A percentile compares a stretch with the other conserved stretches of the same genome.
Evolutionary conservation across 2,888 invertebrate genomes (phyloP).

Genomic region (Lasius fuliginosus): DNA sequence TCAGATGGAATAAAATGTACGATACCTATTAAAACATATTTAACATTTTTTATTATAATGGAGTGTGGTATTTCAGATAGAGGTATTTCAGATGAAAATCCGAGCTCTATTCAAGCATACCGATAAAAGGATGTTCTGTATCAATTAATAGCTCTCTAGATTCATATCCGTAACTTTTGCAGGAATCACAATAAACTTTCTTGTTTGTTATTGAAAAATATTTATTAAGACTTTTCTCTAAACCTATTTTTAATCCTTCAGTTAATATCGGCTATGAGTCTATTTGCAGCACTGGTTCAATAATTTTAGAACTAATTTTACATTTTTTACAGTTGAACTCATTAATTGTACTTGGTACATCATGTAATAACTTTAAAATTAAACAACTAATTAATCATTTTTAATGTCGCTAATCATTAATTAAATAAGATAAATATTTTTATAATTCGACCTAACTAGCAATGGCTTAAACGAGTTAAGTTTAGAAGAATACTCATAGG

Average conservation of each 20-base stretch:
- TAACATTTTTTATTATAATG: neutral
- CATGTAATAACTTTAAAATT: slow-evolving; percentile 12
- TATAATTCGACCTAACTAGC: too few relatives aligned
- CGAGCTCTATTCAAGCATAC: neutral
- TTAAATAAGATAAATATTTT: too few relatives aligned
- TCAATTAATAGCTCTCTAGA: slow-evolving; percentile 10
- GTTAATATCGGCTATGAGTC: neutral
- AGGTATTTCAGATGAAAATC: neutral
- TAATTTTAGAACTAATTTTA: neutral
- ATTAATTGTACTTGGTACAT: slow-evolving; percentile 8
- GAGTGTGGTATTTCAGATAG: slow-evolving; percentile 12
- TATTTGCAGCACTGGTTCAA: slow-evolving; percentile 1
- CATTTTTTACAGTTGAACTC: neutral
- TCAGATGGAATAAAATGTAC: neutral
- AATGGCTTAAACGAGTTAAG: too few relatives aligned
- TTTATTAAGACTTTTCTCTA: neutral
- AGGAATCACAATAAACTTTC: neutral
- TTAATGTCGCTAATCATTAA: too few relatives aligned
- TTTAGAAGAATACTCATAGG: too few relatives aligned
- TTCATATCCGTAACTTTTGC: neutral
- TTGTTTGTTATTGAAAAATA: slow-evolving; percentile 2
- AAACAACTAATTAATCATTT: too few relatives aligned
- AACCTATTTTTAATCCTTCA: neutral
- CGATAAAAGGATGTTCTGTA: slow-evolving; percentile 7
- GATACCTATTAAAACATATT: slow-evolving; percentile 8